Conservation (phyloP, 1,140 invertebrate genomes). For the Drosophila serrata region DNA sequence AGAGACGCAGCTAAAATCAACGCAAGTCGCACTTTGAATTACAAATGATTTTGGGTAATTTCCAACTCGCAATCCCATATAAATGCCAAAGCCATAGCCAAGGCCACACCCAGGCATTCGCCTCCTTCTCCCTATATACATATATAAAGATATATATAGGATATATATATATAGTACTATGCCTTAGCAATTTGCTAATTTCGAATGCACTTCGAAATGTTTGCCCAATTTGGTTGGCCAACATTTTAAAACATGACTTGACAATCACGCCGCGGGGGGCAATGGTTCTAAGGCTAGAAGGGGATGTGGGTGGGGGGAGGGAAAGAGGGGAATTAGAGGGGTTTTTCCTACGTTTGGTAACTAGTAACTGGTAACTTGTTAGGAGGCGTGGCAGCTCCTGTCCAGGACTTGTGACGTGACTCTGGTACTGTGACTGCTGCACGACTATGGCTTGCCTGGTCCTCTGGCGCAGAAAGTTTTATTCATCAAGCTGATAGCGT, state of each 20-base stretch:
- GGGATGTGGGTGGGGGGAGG: neutral
- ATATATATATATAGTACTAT: neutral
- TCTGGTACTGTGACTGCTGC: constrained; percentile 8
- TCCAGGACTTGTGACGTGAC: constrained; percentile 36
- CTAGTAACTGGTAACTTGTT: constrained; percentile 34
- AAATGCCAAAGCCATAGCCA: constrained; percentile 32
- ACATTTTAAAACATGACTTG: constrained; percentile 82
- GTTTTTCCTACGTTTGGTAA: no score
- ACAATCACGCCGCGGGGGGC: constrained; percentile 68
- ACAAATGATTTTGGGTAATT: constrained; percentile 67
- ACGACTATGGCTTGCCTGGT: constrained; percentile 30
- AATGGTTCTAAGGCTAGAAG: neutral
- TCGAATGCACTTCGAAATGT: constrained; percentile 76
- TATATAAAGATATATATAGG: no score
- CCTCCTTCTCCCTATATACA: constrained; percentile 5
- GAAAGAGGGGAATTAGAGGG: no score
- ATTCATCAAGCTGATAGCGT: constrained; percentile 78
- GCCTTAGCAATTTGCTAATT: constrained; percentile 72
- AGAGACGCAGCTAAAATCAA: constrained; percentile 61
- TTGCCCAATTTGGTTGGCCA: constrained; percentile 81
- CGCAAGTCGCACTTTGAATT: constrained; percentile 73
- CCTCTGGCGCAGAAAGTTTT: constrained; percentile 61
- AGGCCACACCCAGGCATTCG: constrained; percentile 31
- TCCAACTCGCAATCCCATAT: constrained; percentile 37
- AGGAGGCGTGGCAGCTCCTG: constrained; percentile 38